Base-by-base conservation (phyloP, 2,113 vertebrate species). In the Indicator indicator region DNA sequence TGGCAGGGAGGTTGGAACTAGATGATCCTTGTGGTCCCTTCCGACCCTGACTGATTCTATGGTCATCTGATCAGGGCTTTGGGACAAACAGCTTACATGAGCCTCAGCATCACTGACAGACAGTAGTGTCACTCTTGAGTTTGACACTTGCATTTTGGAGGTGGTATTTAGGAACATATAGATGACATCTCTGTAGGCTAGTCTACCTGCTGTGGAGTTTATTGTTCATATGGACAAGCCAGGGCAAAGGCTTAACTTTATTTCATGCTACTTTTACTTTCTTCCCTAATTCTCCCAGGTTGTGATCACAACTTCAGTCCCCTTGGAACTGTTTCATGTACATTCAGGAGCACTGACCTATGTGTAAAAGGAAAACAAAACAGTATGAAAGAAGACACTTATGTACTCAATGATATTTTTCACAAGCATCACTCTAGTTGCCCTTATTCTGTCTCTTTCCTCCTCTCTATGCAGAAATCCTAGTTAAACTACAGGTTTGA, bases 391-490 rank as follows among this genome's bases (percentile, higher is more conserved):
- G 40, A 86, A 52, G 56, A 77, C 23, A 60, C 5, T 75, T 73
- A 71, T 0, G 5, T 54, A 33, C 36, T 82, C 20, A 16, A 26
- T 7, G 5, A 33, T 33, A 63, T 87, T 85, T 59, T 46, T 64
- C 75, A 90, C 62, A 81, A 83, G 67, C 62, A 58, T 60, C 73
- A 92, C 58, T 71, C 46, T 23, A 52, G 63, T 70, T 88, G 92
- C 86, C 78, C 72, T 94, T 95, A 90, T 89, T 96, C 81, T 92
- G 77, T 90, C 88, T 90, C 68, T 78, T 94, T 93, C 58, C 44
- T 81, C 30, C 18, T 71, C 62, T 65, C 44, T 71, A 36, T 32
- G 83, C 33, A 62, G 58, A 77, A 69, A 42, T 50, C 69, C 79
- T 89, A 83, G 73, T 69, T 95, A 93, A 94, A 86, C 33, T 86